These are phyloP conservation scores for Colostygia pectinataria DNA, from an alignment of 2,888 invertebrate genomes.

Conservation along the genomic window DNA sequence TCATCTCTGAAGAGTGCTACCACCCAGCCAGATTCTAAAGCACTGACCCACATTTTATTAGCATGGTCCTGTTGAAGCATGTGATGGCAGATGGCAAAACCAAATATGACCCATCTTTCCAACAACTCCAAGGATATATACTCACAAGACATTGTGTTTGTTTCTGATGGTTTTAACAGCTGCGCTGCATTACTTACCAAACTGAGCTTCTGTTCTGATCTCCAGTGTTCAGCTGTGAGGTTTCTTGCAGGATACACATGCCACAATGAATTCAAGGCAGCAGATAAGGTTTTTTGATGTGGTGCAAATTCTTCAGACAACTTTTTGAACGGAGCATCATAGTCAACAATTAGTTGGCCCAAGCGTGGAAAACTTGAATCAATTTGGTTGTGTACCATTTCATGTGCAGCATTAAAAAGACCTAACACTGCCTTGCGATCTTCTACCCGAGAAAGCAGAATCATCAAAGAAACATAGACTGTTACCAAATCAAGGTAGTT, in stretches of 20 bases:
- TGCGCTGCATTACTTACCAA: constrained; percentile 97
- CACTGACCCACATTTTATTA: constrained; percentile 95
- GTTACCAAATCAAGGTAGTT: constrained; percentile 97
- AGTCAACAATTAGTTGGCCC: constrained; percentile 99
- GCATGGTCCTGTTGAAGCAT: constrained; percentile 92
- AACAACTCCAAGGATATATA: constrained; percentile 96
- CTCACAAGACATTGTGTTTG: constrained; percentile 98
- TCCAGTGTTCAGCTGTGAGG: constrained; percentile 96
- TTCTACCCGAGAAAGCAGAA: constrained; percentile 98
- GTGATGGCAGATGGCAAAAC: constrained; percentile 95
- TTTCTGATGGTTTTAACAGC: constrained; percentile 95
- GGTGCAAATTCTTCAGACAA: constrained; percentile 98
- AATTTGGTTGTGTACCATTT: constrained; percentile 95
- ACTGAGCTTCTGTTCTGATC: constrained; percentile 95
- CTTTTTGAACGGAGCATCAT: constrained; percentile 97
- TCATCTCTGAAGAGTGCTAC: constrained; percentile 98
- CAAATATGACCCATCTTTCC: constrained; percentile 99
- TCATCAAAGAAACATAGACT: constrained; percentile 97
- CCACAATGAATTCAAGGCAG: constrained; percentile 94
- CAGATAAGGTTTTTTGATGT: constrained; percentile 92
- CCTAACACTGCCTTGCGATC: constrained; percentile 98
- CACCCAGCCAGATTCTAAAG: constrained; percentile 97
- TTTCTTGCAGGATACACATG: constrained; percentile 95
- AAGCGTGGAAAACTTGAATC: constrained; percentile 97
- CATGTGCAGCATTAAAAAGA: constrained; percentile 98